Conservation (phyloP, 2,888 invertebrate species). For the Synergus laeviventris region DNA sequence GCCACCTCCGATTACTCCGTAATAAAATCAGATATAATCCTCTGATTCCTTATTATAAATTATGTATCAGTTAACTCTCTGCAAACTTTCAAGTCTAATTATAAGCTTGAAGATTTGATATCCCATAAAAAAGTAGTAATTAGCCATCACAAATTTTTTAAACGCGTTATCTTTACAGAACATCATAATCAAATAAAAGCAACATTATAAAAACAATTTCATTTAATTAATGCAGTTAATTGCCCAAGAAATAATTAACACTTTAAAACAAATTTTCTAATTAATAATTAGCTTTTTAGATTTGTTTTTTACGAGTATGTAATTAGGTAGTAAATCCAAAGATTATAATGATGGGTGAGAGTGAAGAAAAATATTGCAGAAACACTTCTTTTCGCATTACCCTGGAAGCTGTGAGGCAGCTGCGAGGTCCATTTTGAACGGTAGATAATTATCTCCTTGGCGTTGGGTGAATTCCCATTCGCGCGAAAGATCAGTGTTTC, state of each 20-base stretch:
- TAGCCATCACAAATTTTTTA: background rate
- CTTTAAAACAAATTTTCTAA: background rate
- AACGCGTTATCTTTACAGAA: background rate
- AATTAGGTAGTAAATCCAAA: background rate
- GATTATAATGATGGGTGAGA: slow-evolving; percentile 34
- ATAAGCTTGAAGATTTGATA: background rate
- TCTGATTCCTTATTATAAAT: slow-evolving; percentile 8
- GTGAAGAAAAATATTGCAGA: slow-evolving; percentile 3
- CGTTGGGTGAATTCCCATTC: slow-evolving; percentile 42
- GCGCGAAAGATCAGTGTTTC: slow-evolving; percentile 44
- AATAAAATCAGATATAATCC: slow-evolving; percentile 33
- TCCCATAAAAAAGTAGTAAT: background rate
- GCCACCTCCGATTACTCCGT: slow-evolving; percentile 21
- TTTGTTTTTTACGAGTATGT: background rate
- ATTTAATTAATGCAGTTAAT: background rate
- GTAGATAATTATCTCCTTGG: slow-evolving; percentile 32
- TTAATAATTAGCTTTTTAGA: background rate
- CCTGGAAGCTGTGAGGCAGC: slow-evolving; percentile 3
- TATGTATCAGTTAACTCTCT: background rate
- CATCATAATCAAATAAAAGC: background rate
- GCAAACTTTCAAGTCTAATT: background rate
- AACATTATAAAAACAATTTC: background rate
- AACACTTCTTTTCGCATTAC: slow-evolving; percentile 29
- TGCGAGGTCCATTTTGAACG: background rate
- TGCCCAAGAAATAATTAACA: background rate